Evolutionary conservation across 2,113 vertebrate species (phyloP).

Genomic region (Alligator mississippiensis): DNA sequence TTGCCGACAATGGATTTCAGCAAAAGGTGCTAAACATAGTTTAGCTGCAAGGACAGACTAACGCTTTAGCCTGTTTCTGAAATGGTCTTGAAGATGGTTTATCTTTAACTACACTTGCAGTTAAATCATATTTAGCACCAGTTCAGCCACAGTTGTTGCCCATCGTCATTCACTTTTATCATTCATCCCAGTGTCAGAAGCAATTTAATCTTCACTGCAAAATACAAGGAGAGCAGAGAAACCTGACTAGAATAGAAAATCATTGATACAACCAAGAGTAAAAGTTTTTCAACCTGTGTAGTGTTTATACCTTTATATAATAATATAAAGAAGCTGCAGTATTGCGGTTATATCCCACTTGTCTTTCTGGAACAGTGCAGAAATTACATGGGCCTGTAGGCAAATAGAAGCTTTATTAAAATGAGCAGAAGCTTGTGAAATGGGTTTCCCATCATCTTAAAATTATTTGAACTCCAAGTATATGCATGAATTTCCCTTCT

Average conservation of each 20-base stretch:
- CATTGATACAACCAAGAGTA: background rate
- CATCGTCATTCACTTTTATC: fast-evolving
- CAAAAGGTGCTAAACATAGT: fast-evolving
- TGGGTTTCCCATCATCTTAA: background rate
- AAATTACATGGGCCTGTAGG: no score
- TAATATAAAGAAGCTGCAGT: background rate
- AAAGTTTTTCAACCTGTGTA: background rate
- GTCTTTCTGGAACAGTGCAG: background rate
- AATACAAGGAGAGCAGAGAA: background rate
- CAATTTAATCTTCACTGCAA: background rate
- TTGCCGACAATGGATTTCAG: fast-evolving
- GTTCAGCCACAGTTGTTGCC: background rate
- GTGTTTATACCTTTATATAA: background rate
- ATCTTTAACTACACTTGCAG: background rate
- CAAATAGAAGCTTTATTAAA: background rate
- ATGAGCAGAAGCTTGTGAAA: background rate
- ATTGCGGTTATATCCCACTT: background rate
- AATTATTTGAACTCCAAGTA: background rate
- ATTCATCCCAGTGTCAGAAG: no score
- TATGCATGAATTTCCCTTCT: background rate
- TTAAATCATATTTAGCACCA: fast-evolving
- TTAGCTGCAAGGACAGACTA: background rate
- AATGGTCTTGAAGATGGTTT: background rate
- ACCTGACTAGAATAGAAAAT: fast-evolving
- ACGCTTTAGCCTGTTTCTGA: background rate